A percentile compares a stretch with the other conserved stretches of the same genome.
Conservation (phyloP, 2,797 vertebrate genomes). For the Notolabrus celidotus region DNA sequence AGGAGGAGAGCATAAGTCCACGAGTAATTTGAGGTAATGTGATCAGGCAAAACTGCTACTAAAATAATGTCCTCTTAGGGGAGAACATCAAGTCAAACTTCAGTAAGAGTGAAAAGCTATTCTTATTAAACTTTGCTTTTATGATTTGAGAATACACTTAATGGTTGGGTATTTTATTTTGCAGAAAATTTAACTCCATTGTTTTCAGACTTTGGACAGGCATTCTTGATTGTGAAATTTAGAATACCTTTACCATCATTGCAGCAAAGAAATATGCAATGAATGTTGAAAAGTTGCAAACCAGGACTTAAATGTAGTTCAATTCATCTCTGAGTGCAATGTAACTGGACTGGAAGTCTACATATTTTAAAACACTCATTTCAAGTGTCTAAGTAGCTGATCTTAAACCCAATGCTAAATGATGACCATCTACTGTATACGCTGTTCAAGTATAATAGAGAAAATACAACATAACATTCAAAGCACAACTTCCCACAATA, state of each 20-base stretch:
- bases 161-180: background rate
- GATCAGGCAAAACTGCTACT: conserved; percentile 40
- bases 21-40: conserved; percentile 67
- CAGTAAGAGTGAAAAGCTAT: conserved; percentile 13
- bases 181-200: background rate
- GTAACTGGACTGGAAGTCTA: conserved; percentile 33
- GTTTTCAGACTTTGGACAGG: conserved; percentile 23
- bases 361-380: background rate
- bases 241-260: background rate
- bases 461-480: conserved; percentile 29
- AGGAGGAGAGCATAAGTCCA: conserved; percentile 57
- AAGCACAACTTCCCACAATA: conserved; percentile 43
- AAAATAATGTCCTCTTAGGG: conserved; percentile 18
- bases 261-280: conserved; percentile 1
- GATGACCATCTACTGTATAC: conserved; percentile 23
- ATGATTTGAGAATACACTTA: background rate
- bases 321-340: conserved; percentile 13
- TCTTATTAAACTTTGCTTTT: conserved; percentile 5
- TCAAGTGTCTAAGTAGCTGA: background rate
- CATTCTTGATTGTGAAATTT: background rate
- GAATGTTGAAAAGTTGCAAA: background rate
- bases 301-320: conserved; percentile 25
- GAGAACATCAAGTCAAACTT: conserved; percentile 14
- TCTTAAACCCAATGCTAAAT: conserved; percentile 19
- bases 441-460: background rate